phyloP scores from a whole-genome alignment of 2,797 vertebrate genomes.

The Molossus alvarezi region DNA sequence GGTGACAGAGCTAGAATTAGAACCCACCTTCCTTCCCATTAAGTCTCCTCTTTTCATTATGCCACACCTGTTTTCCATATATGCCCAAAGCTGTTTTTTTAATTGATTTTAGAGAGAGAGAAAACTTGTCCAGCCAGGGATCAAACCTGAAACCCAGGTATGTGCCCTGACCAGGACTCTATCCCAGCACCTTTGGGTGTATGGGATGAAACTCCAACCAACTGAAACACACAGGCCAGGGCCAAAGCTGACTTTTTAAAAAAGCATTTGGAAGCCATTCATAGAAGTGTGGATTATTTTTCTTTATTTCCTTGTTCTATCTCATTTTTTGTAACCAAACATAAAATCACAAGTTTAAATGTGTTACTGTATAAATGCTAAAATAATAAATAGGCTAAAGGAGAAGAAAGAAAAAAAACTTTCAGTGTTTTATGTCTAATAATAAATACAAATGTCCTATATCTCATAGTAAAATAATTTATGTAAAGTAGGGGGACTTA shows the following conservation, averaged over 20 bases:
- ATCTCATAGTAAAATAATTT: slow-evolving; percentile 55
- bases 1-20: slow-evolving; percentile 22
- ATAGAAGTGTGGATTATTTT: background rate
- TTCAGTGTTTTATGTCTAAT: slow-evolving; percentile 1
- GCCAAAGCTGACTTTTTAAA: background rate
- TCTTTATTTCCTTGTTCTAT: slow-evolving; percentile 46
- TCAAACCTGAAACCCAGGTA: no score
- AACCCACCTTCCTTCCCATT: background rate
- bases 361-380: slow-evolving; percentile 43
- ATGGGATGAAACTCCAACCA: no score
- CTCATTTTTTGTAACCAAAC: slow-evolving; percentile 9
- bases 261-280: slow-evolving; percentile 5
- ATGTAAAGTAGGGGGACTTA: background rate
- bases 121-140: no score
- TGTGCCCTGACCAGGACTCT: no score
- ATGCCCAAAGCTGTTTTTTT: background rate
- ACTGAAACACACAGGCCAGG: no score
- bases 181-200: no score
- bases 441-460: background rate
- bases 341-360: slow-evolving; percentile 58
- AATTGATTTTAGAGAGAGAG: no score
- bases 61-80: background rate
- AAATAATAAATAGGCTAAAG: slow-evolving; percentile 63
- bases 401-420: background rate
- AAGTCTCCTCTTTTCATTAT: slow-evolving; percentile 15